Evolutionary conservation across 2,797 vertebrate genomes (phyloP), one percentile per base, ranked within the genome.

Genomic region (Syndactyla subalaris): DNA sequence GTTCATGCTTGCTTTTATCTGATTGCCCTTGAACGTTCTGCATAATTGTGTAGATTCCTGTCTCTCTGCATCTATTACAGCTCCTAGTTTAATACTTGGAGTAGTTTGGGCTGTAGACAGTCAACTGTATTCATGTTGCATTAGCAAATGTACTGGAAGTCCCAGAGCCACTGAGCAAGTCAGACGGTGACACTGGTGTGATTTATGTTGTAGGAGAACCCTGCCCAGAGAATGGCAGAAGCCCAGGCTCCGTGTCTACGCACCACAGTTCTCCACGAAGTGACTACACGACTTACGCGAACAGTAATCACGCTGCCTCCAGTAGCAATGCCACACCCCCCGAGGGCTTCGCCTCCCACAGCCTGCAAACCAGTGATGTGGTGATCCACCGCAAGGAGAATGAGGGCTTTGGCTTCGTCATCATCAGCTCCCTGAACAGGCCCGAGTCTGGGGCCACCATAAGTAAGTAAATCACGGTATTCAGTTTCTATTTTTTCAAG

Each of bases 221-320:
- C 3, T 99, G 99, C 96, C 98, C 99, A 45, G 99, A 99, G 97
- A 99, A 99, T 59, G 99, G 99, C 70, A 98, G 99, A 91, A 99
- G 99, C 97, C 98, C 99, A 30, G 99, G 99, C 80, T 99, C 99
- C 0, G 98, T 99, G 55, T 99, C 99, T 61, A 99, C 99, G 3
- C 99, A 99, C 96, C 99, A 99, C 98, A 99, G 99, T 96, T 99
- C 99, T 58, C 99, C 99, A 5, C 98, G 98, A 96, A 99, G 99
- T 57, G 99, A 99, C 98, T 99, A 99, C 85, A 97, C 98, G 8
- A 96, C 98, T 3, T 99, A 99, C 3, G 96, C 97, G 90, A 99
- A 99, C 98, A 99, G 98, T 79, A 98, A 98, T 92, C 95, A 98
- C 9, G 97, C 97, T 10, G 97, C 76, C n/a, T 97, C 98, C 46